Base-by-base conservation (phyloP, 1,140 invertebrate species). In the Drosophila arawakana region DNA sequence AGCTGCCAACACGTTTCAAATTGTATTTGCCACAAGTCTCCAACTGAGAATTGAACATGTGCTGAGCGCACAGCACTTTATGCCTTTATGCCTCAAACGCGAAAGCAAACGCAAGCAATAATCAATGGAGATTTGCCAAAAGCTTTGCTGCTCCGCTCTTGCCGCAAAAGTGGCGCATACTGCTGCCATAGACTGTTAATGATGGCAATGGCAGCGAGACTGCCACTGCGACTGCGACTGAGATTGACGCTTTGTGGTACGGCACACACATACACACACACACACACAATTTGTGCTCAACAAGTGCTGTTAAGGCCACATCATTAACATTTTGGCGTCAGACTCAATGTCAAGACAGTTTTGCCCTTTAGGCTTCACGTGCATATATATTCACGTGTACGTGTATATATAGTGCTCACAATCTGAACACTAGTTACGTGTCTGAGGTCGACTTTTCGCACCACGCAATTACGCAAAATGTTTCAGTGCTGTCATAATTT, bases 221-320 rank as follows among this genome's bases (percentile, higher is more conserved):
- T 47, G 44, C 18, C 47, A 34, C 34, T n/a, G 9, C 50, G 35
- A 18, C 50, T 52, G 50, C n/a, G 30, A 13, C 67, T 18, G 58
- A 70, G 72, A 62, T 62, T 69, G 72, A 50, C 58, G 58, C 9
- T 59, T 60, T 69, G 65, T 39, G 66, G 58, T 58, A 43, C 25
- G 4, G 25, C 25, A 25, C 25, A 30, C 25, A 30, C 25, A 13
- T 9, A 9, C 30, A 15, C 66, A 44, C 25, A 30, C 25, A 13
- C 37, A 9, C 30, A 15, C 66, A 44, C 66, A 52, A 70, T 67
- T 71, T 67, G 46, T 61, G 67, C 76, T 86, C 82, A 86, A 86
- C 82, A 86, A 86, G 82, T 86, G 84, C 83, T 80, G 80, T 78
- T 86, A 74, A 78, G 67, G 81, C 83, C 79, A 82, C 82, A 86